Evolutionary conservation across 2,888 invertebrate genomes (phyloP).

Genomic region (Vesta saturnalis): DNA sequence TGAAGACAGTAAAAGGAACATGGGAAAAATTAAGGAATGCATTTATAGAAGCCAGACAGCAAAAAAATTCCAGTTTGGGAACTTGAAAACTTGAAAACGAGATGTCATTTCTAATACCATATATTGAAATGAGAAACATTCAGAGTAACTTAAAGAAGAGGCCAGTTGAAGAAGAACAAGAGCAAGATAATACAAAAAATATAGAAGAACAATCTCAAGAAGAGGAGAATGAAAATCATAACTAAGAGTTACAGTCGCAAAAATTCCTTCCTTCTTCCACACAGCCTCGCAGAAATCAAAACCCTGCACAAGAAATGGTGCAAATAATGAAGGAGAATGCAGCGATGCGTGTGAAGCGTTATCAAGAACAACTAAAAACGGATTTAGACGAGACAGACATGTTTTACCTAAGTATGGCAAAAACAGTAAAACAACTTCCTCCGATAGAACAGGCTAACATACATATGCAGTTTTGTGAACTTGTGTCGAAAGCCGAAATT

Average conservation of each 20-base stretch:
- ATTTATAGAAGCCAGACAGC: not conserved
- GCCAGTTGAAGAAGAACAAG: not conserved
- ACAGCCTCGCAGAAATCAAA: too few relatives aligned
- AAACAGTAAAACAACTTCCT: not conserved
- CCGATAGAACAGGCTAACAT: not conserved
- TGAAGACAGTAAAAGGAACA: not conserved
- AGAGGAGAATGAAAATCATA: not conserved
- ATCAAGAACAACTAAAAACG: not conserved
- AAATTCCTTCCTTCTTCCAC: not conserved
- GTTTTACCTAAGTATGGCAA: not conserved
- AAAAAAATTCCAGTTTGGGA: not conserved
- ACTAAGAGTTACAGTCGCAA: too few relatives aligned
- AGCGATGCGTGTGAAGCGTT: not conserved
- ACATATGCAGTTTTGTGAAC: too few relatives aligned
- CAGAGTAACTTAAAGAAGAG: too few relatives aligned
- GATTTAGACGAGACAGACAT: not conserved
- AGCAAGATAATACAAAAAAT: not conserved
- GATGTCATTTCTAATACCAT: not conserved
- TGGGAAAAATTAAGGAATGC: not conserved
- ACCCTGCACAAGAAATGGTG: not conserved
- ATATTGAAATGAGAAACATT: not conserved
- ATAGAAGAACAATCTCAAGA: not conserved
- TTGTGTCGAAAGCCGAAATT: too few relatives aligned
- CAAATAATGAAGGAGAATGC: not conserved
- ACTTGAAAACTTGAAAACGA: not conserved